phyloP scores from a whole-genome alignment of 2,888 invertebrate species.

The Clostera curtula region DNA sequence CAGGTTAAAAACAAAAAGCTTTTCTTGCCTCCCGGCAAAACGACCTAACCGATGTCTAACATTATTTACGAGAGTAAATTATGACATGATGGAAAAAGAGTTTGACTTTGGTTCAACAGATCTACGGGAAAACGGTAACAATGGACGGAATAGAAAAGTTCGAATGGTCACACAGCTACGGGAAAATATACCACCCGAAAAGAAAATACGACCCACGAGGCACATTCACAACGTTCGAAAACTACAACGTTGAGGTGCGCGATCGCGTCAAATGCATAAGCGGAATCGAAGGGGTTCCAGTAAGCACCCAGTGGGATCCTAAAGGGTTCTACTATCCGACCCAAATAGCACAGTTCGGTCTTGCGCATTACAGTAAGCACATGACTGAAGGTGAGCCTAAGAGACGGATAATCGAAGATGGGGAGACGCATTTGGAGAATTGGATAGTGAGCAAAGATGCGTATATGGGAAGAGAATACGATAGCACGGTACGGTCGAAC shows the following conservation, averaged over 20 bases:
- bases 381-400: slow-evolving; percentile 89
- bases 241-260: slow-evolving; percentile 97
- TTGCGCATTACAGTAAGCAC: slow-evolving; percentile 98
- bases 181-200: slow-evolving; percentile 91
- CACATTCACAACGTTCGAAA: slow-evolving; percentile 96
- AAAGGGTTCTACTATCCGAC: slow-evolving; percentile 98
- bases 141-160: slow-evolving; percentile 86
- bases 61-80: too few species aligned
- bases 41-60: too few species aligned
- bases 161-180: slow-evolving; percentile 96
- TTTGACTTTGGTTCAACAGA: slow-evolving; percentile 52
- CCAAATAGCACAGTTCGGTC: slow-evolving; percentile 98
- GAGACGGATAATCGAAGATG: slow-evolving; percentile 82
- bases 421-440: slow-evolving; percentile 77
- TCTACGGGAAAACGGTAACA: slow-evolving; percentile 88
- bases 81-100: too few species aligned
- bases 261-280: slow-evolving; percentile 97
- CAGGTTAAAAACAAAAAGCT: too few species aligned
- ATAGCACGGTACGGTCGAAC: slow-evolving; percentile 73
- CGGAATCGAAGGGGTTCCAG: slow-evolving; percentile 93
- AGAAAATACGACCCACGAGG: slow-evolving; percentile 92
- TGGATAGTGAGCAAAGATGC: slow-evolving; percentile 86
- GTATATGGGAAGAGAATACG: slow-evolving; percentile 76
- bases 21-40: too few species aligned
- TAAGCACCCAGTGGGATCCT: slow-evolving; percentile 98